Evolutionary conservation across 2,888 invertebrate species (phyloP).

Genomic region (Escarpia spicata): DNA sequence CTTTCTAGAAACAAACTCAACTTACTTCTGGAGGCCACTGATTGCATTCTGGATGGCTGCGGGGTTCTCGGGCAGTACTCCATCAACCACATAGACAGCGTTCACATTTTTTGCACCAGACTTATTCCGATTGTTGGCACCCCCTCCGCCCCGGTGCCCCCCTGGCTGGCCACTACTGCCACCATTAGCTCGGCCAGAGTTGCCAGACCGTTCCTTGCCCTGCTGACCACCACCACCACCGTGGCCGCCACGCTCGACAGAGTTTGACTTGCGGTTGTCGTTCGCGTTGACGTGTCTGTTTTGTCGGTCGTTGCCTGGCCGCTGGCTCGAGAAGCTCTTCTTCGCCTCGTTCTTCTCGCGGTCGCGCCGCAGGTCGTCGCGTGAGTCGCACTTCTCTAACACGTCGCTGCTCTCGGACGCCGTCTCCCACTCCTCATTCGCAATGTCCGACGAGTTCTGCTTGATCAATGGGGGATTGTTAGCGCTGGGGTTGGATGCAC

Average conservation of each 20-base stretch:
- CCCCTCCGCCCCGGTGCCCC: not conserved
- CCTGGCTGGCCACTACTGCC: slow-evolving; percentile 42
- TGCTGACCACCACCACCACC: slow-evolving; percentile 35
- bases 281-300: slow-evolving; percentile 46
- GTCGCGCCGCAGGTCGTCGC: not conserved
- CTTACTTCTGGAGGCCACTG: slow-evolving; percentile 52
- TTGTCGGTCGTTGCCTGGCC: slow-evolving; percentile 62
- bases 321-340: slow-evolving; percentile 65
- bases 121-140: slow-evolving; percentile 37
- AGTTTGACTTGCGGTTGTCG: slow-evolving; percentile 39
- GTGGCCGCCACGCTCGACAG: slow-evolving; percentile 46
- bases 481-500: slow-evolving; percentile 17
- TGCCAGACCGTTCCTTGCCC: slow-evolving; percentile 55
- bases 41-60: slow-evolving; percentile 70
- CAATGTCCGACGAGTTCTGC: slow-evolving; percentile 55
- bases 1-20: slow-evolving; percentile 36
- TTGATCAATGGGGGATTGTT: slow-evolving; percentile 55
- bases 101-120: slow-evolving; percentile 49
- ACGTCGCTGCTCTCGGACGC: slow-evolving; percentile 80
- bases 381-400: slow-evolving; percentile 42
- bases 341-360: slow-evolving; percentile 43
- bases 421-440: slow-evolving; percentile 77
- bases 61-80: slow-evolving; percentile 70
- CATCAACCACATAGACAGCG: slow-evolving; percentile 69
- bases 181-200: slow-evolving; percentile 55